Evolutionary conservation across 2,888 invertebrate genomes (phyloP), one percentile per base, ranked within the genome.

Genomic region (Entomobrya proxima): DNA sequence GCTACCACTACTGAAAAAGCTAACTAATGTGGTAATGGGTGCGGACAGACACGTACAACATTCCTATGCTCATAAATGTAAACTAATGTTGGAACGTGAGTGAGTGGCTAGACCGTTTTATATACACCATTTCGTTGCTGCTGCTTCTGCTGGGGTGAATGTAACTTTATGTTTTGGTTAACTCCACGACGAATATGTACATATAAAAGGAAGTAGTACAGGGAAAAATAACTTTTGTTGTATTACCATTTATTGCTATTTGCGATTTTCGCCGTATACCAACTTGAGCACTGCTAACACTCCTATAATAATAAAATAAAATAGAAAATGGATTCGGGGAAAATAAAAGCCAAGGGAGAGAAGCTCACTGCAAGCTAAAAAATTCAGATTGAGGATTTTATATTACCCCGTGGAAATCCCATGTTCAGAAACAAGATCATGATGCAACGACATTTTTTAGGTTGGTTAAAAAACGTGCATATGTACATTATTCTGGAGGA

Each of bases 41-140:
- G 55, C 24, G 47, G 40, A 76, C 35, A 76, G 55, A 76, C 52
- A 55, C 35, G 55, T 21, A 37, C 21, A 30, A 7, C 30, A 44
- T 75, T 52, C 21, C 21, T 35, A 52, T 52, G 55, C 55, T 76
- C 75, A 76, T 76, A 76, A 76, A 76, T 76, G 75, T 76, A 76
- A 76, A 76, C 18, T 76, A 76, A 76, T 55, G 75, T 55, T 35
- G 27, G 55, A 24, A 76, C 75, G 75, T 76, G 75, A 24, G 50
- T 74, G 27, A 18, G 9, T 37, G 37, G n/a, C n/a, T n/a, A n/a
- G n/a, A n/a, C n/a, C n/a, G n/a, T n/a, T n/a, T n/a, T n/a, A n/a
- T n/a, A n/a, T n/a, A n/a, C n/a, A n/a, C n/a, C n/a, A n/a, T n/a
- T n/a, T n/a, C n/a, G n/a, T n/a, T n/a, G n/a, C n/a, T n/a, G n/a